Evolutionary conservation across 2,113 vertebrate species (phyloP).

Genomic region (Xiphophorus hellerii): DNA sequence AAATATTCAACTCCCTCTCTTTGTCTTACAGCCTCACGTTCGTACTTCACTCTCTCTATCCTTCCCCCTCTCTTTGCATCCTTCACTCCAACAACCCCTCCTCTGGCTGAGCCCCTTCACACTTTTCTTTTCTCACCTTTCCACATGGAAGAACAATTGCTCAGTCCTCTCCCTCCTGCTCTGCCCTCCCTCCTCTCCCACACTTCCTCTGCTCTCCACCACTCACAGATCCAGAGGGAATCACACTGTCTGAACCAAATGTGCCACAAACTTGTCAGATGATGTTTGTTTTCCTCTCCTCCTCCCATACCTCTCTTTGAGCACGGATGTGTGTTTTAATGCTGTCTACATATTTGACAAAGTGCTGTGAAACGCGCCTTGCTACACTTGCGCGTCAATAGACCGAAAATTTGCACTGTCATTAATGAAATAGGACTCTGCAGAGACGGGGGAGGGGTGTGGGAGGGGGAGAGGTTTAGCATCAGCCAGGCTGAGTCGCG

Average conservation of each 20-base stretch:
- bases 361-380: slow-evolving; percentile 50
- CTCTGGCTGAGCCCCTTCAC: slow-evolving; percentile 60
- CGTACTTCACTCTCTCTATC: slow-evolving; percentile 20
- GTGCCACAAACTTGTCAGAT: slow-evolving; percentile 74
- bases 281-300: slow-evolving; percentile 65
- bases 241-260: slow-evolving; percentile 72
- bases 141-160: slow-evolving; percentile 77
- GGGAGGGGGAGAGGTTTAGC: neutral
- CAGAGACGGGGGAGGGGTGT: neutral
- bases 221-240: slow-evolving; percentile 68
- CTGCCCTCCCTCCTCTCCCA: slow-evolving; percentile 38
- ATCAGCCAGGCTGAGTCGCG: slow-evolving; percentile 38
- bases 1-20: slow-evolving; percentile 36
- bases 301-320: slow-evolving; percentile 37
- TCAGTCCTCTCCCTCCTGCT: slow-evolving; percentile 52
- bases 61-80: slow-evolving; percentile 8
- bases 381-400: slow-evolving; percentile 34
- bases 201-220: slow-evolving; percentile 43
- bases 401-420: slow-evolving; percentile 46
- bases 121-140: slow-evolving; percentile 78
- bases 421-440: slow-evolving; percentile 62
- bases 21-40: slow-evolving; percentile 14
- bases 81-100: slow-evolving; percentile 30
- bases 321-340: slow-evolving; percentile 54
- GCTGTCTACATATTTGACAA: slow-evolving; percentile 60